Evolutionary conservation across 2,888 invertebrate species (phyloP).

Genomic region (Drosophila nigritarsus): DNA sequence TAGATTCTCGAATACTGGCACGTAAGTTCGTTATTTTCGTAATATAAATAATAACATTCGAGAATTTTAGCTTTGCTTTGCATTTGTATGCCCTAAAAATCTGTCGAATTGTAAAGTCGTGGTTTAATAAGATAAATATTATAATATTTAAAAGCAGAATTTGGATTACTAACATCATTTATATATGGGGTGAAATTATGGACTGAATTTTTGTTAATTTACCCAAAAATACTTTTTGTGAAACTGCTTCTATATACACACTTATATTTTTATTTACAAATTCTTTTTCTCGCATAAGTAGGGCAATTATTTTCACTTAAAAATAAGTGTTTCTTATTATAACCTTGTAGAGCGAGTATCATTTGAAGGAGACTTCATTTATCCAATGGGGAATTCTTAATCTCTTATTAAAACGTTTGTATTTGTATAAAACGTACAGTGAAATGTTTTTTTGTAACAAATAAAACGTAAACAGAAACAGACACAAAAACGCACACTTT

Average conservation of each 20-base stretch:
- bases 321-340: not conserved
- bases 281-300: not conserved
- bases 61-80: not conserved
- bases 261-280: not conserved
- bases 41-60: not conserved
- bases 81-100: not conserved
- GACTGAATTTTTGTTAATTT: not conserved
- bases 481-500: constrained; percentile 9
- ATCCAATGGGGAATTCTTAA: not conserved
- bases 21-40: not conserved
- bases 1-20: not conserved
- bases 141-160: not conserved
- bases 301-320: not conserved
- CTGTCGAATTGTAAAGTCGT: not conserved
- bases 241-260: not conserved
- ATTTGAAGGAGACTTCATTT: not conserved
- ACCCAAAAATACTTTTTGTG: not conserved
- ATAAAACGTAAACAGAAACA: constrained; percentile 20
- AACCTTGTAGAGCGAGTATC: not conserved
- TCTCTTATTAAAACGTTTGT: not conserved
- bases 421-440: not conserved
- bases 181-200: constrained; percentile 13
- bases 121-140: not conserved
- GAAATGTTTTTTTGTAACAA: not conserved
- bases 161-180: not conserved